Percentiles rank a stretch among this genome's conserved stretches.
Conservation (phyloP, 2,113 vertebrate genomes). For the Crotalus tigris region DNA sequence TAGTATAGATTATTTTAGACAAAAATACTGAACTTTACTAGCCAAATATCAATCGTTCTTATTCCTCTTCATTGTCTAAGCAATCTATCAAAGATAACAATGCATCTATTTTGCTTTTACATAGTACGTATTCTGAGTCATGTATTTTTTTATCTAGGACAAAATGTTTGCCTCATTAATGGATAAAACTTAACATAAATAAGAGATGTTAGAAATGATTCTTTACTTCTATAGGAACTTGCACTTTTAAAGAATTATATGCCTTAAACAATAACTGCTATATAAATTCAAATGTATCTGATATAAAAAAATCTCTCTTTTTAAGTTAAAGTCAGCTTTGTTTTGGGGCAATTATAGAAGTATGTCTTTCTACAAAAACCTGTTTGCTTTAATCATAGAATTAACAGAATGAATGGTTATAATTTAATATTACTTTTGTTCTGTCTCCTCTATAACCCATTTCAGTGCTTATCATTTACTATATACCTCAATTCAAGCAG, state of each 20-base stretch:
- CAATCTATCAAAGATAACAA: background rate
- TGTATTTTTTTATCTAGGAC: background rate
- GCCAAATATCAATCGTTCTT: background rate
- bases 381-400: conserved; percentile 50
- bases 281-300: background rate
- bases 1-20: background rate
- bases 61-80: background rate
- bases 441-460: conserved; percentile 50
- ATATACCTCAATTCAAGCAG: conserved; percentile 50
- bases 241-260: background rate
- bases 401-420: conserved; percentile 58
- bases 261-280: background rate
- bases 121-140: background rate
- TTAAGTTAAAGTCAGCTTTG: conserved; percentile 39
- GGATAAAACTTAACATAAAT: background rate
- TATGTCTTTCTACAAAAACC: conserved; percentile 62
- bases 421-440: conserved; percentile 65
- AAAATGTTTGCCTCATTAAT: background rate
- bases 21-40: background rate
- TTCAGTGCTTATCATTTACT: conserved; percentile 51
- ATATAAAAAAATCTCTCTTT: conserved; percentile 27
- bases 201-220: background rate
- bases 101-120: background rate
- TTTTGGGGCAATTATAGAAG: conserved; percentile 62
- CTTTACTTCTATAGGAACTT: background rate